Percentiles rank a stretch among this genome's conserved stretches.
phyloP scores from a whole-genome alignment of 2,797 vertebrate genomes.

The Tragelaphus oryx region DNA sequence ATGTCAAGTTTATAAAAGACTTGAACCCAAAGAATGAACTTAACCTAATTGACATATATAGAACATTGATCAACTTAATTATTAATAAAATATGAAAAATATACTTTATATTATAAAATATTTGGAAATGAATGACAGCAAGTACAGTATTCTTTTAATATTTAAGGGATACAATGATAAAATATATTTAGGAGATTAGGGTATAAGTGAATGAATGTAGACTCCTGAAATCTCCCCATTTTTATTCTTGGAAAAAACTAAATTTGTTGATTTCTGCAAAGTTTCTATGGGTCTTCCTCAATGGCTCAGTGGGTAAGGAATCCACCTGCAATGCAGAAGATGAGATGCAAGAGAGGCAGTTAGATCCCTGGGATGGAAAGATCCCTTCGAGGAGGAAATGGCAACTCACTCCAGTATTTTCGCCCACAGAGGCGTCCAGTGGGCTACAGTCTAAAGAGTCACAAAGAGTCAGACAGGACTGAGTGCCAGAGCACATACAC shows the following conservation, averaged over 20 bases:
- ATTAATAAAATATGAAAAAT: neutral
- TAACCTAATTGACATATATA: neutral
- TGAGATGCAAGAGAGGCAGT: neutral
- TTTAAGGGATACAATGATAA: neutral
- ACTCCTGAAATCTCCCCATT: neutral
- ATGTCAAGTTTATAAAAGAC: neutral
- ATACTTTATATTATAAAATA: neutral
- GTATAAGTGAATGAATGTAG: neutral
- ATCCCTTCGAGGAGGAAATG: neutral
- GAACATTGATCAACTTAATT: neutral
- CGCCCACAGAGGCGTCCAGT: neutral
- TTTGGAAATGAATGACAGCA: neutral
- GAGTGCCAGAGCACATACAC: rapidly evolving
- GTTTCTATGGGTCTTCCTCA: neutral
- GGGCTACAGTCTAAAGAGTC: neutral
- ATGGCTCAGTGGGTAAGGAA: neutral
- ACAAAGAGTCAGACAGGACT: neutral
- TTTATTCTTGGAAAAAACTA: neutral
- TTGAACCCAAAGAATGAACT: neutral
- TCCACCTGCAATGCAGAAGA: neutral
- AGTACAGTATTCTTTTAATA: neutral
- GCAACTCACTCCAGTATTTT: neutral
- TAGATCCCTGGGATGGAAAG: neutral
- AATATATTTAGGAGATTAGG: neutral
- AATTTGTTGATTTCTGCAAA: neutral